A percentile compares a stretch with the other conserved stretches of the same genome.
Conservation (phyloP, 1,140 invertebrate genomes). For the Leguminivora glycinivorella region DNA sequence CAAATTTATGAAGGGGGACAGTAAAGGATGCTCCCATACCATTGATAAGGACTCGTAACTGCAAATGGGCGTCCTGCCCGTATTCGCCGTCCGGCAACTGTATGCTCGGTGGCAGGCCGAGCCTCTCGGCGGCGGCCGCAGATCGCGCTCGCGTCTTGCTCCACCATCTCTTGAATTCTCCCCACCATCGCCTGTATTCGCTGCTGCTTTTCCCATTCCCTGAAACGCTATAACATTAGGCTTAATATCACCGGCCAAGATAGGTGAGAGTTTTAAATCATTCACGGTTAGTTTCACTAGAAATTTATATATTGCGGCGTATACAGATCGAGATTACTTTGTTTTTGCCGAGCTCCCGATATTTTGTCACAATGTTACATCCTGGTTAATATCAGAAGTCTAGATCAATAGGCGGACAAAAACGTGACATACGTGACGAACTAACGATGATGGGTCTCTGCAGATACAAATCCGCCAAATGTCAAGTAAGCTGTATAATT, state of each 20-base stretch:
- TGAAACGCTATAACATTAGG: conserved; percentile 43
- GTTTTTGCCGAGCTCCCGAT: too few relatives aligned
- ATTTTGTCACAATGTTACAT: too few relatives aligned
- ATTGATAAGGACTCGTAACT: conserved; percentile 81
- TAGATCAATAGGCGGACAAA: too few relatives aligned
- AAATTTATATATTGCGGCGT: too few relatives aligned
- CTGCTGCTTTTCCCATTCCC: conserved; percentile 77
- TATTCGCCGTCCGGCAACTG: conserved; percentile 82
- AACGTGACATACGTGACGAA: too few relatives aligned
- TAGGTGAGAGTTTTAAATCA: too few relatives aligned
- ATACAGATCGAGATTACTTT: too few relatives aligned
- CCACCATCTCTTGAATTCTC: conserved; percentile 74
- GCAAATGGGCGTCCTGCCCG: conserved; percentile 80
- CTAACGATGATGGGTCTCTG: neutral
- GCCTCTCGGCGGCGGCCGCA: conserved; percentile 73
- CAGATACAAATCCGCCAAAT: too few relatives aligned
- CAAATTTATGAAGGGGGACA: too few relatives aligned
- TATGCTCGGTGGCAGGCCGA: conserved; percentile 81
- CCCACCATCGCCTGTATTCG: conserved; percentile 72
- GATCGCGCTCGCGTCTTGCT: conserved; percentile 71
- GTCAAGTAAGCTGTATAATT: too few relatives aligned
- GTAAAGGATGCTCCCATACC: conserved; percentile 52
- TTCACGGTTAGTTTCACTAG: too few relatives aligned
- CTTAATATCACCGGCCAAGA: neutral
- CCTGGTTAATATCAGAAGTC: too few relatives aligned